These are phyloP conservation scores for Entomobrya multifasciata DNA, from an alignment of 2,888 invertebrate species.

Conservation along the genomic window DNA sequence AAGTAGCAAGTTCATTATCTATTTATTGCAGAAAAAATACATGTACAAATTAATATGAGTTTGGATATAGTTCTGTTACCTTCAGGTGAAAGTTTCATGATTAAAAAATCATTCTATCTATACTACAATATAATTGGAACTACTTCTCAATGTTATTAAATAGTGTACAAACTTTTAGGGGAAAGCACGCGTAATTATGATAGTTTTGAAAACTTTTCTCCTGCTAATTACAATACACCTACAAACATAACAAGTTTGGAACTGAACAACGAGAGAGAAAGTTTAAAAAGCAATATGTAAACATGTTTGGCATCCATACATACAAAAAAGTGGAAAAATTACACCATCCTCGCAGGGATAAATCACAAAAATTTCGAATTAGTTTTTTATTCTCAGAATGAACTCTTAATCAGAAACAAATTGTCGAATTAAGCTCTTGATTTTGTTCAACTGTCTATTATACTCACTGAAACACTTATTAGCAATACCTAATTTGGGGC, in stretches of 20 bases:
- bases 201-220: constrained; percentile 1
- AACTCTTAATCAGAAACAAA: not conserved
- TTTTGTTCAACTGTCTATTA: too few relatives aligned
- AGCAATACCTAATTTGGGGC: too few relatives aligned
- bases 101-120: not conserved
- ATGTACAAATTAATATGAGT: too few relatives aligned
- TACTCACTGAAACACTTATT: too few relatives aligned
- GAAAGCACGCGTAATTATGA: not conserved
- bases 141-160: too few relatives aligned
- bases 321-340: not conserved
- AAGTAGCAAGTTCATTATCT: too few relatives aligned
- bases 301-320: not conserved
- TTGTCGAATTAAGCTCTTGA: not conserved
- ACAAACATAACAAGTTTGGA: too few relatives aligned
- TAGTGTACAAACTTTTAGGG: not conserved
- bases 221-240: constrained; percentile 10
- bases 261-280: not conserved
- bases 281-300: constrained; percentile 5
- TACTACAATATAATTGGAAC: not conserved
- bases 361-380: not conserved
- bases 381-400: not conserved
- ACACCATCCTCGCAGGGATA: not conserved
- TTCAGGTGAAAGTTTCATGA: too few relatives aligned
- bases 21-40: too few relatives aligned
- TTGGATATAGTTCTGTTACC: too few relatives aligned